A percentile compares a stretch with the other conserved stretches of the same genome.
Evolutionary conservation across 2,888 invertebrate genomes (phyloP).

Genomic region (Eristalinus aeneus): DNA sequence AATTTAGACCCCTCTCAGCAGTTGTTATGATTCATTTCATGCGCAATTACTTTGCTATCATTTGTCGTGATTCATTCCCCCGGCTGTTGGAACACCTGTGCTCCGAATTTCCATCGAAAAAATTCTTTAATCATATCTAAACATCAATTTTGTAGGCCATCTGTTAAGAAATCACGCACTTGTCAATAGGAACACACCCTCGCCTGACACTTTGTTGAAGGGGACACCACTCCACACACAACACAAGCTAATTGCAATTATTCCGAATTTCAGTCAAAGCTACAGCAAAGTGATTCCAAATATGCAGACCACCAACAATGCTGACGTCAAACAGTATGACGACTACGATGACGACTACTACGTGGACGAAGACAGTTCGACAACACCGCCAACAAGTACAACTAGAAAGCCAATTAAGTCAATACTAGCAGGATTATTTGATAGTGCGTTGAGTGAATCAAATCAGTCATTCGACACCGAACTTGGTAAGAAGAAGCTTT

Average conservation of each 20-base stretch:
- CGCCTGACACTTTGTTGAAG: conserved; percentile 61
- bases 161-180: background rate
- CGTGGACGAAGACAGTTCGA: conserved; percentile 64
- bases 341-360: conserved; percentile 75
- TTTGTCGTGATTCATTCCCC: background rate
- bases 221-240: conserved; percentile 49
- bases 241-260: conserved; percentile 10
- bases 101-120: background rate
- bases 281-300: conserved; percentile 75
- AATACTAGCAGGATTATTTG: conserved; percentile 50
- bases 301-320: conserved; percentile 71
- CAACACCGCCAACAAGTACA: conserved; percentile 58
- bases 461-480: conserved; percentile 39
- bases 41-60: background rate
- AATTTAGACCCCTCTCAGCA: background rate
- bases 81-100: background rate
- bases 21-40: background rate
- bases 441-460: conserved; percentile 54
- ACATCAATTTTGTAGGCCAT: background rate
- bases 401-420: conserved; percentile 72
- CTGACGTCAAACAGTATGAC: conserved; percentile 74
- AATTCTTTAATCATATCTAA: background rate
- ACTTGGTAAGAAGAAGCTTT: conserved; percentile 25
- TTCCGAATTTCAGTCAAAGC: conserved; percentile 71
- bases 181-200: background rate